Evolutionary conservation across 2,113 vertebrate genomes (phyloP), one percentile per base, ranked within the genome.

Genomic region (Regulus satrapa): DNA sequence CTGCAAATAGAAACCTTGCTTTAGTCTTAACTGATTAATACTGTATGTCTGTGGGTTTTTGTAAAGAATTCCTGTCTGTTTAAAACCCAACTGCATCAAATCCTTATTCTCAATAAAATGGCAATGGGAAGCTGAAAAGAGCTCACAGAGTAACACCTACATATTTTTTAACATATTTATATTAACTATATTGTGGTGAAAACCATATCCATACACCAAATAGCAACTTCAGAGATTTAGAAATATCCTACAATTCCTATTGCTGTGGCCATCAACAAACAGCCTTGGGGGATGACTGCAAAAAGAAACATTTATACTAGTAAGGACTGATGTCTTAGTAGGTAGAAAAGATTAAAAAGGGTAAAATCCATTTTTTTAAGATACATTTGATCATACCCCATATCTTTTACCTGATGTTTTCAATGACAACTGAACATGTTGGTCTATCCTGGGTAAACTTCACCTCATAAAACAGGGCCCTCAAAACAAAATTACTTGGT

Each of bases 351-450:
- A 48, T 4, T 56, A 25, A 75, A 75, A 40, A 2, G 2, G 2
- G 2, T 14, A 48, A 75, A 81, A 75, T 16, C 31, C 1, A 10
- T 0, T 1, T 56, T 71, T 71, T 72, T 9, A 28, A 73, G 34
- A 71, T 26, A 20, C 2, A 17, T 15, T 75, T 23, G 46, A 17
- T 41, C 41, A 5, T 24, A 2, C 2, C 1, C 6, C 6, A 6
- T 64, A 11, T 52, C 34, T 75, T 79, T 76, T 1, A 68, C 4
- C 4, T 54, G 12, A 4, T 41, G 3, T 52, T 85, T 34, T 23
- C 43, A n/a, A 18, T 18, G 29, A 28, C 20, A 72, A 3, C 2
- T 20, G 32, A 43, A 10, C 2, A 2, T 4, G 5, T 4, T 78
- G 14, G 8, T 6, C 14, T 66, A 0, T 11, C 46, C 36, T 32